Evolutionary conservation across 2,113 vertebrate genomes (phyloP).

Genomic region (Hippopotamus amphibius): DNA sequence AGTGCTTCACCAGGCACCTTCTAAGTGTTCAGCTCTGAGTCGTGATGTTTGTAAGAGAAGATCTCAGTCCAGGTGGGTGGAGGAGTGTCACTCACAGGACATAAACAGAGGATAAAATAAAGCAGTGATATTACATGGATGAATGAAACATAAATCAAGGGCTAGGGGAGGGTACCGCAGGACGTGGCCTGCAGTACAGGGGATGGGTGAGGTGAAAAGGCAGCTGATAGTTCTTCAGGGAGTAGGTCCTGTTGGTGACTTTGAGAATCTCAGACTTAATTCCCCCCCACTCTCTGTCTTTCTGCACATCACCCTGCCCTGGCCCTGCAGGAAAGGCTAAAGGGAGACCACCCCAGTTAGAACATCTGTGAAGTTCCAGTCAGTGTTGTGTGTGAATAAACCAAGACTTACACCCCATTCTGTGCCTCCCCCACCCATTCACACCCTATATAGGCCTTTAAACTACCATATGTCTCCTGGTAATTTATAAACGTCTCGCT

Average conservation of each 20-base stretch:
- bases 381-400: not conserved
- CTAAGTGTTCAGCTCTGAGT: not conserved
- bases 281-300: not conserved
- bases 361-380: too few species aligned
- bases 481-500: not conserved
- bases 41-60: not conserved
- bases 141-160: not conserved
- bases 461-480: not conserved
- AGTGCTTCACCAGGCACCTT: not conserved
- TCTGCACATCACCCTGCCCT: not conserved
- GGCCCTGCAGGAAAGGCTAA: not conserved
- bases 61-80: not conserved
- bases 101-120: not conserved
- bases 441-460: not conserved
- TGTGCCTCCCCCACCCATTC: not conserved
- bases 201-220: fast-evolving
- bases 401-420: not conserved
- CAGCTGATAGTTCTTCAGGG: not conserved
- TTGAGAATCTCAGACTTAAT: not conserved
- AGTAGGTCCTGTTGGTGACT: not conserved
- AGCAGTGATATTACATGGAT: not conserved
- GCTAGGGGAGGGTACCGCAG: not conserved
- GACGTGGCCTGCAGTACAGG: not conserved
- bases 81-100: not conserved
- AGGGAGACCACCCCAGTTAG: not conserved